Evolutionary conservation across 2,888 invertebrate species (phyloP), one percentile per base, ranked within the genome.

Genomic region (Neocrepidodera transversa): DNA sequence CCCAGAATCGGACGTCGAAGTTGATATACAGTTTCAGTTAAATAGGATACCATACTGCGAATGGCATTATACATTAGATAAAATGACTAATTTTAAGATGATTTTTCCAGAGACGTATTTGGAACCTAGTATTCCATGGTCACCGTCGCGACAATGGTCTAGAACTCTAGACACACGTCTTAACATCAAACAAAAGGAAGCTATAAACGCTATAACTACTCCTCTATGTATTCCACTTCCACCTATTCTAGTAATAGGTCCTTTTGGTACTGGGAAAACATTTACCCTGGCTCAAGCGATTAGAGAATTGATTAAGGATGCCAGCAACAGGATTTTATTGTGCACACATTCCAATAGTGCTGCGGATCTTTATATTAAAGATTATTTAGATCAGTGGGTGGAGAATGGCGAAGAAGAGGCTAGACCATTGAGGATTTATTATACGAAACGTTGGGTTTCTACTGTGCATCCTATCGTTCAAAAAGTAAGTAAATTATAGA

Each of bases 321-420:
- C 84, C 0, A 82, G 85, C 14, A 86, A 88, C 18, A 84, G 88
- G 71, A 87, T 93, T 51, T 82, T 93, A 62, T 87, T 93, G 51
- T 93, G 93, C 75, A 93, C 93, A 1, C 92, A 93, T 80, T 92
- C 92, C 47, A 93, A 93, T 79, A 92, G 91, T 71, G 92, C 92
- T 10, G 92, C 92, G 7, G 92, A 93, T 81, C 80, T 92, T 58
- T 93, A 93, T 73, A 90, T 93, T 35, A 90, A 90, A 72, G 92
- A 93, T 71, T 93, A 92, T 77, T 83, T 93, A 56, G 89, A 92
- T 79, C 86, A 87, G 0, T 90, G 88, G 84, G 88, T 90, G 18
- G 87, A 87, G 71, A 81, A 80, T 14, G 89, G 89, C 0, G 80
- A 87, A 63, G 80, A 83, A 40, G 87, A 87, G 67, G 87, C 88